Evolutionary conservation across 2,797 vertebrate genomes (phyloP), one percentile per base, ranked within the genome.

Genomic region (Trematomus bernacchii): DNA sequence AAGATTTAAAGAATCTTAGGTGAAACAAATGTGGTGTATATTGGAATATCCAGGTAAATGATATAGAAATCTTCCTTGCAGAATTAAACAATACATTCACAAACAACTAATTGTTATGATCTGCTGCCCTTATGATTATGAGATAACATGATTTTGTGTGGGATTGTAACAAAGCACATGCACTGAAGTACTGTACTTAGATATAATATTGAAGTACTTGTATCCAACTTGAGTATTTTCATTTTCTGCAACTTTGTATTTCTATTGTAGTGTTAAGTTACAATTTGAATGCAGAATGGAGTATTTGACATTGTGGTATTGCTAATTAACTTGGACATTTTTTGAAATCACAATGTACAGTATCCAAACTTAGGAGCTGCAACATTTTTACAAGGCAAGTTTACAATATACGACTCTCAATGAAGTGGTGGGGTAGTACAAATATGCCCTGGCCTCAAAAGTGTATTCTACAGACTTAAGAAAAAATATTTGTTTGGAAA

Each of bases 1-100:
- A 13, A 18, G 1, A 47, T 70, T 72, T 58, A 19, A 2, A 50
- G 3, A 3, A 47, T 53, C 21, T 76, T 19, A 44, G 15, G 19
- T 61, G 10, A 67, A 71, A 73, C 15, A 21, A 48, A 63, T 51
- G 9, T 46, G 44, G 2, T 44, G 15, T 51, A 4, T 27, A n/a
- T n/a, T 10, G 2, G 3, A 43, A 43, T 3, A 66, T 46, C 23
- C 19, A 9, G 4, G 18, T 46, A n/a, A 48, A 64, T 51, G 21
- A 18, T 12, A 43, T 3, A 2, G 0, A 46, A 14, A 48, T 44
- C 11, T 15, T 71, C 54, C 18, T 11, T 23, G 47, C 66, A 62
- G 9, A 73, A 43, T 1, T 13, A 5, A 52, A 44, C 15, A 58
- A 44, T 1, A 27, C 27, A 27, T 27, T 27, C 27, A 27, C 27